A percentile compares a stretch with the other conserved stretches of the same genome.
Conservation (phyloP, 2,113 vertebrate genomes). For the Typhlomys cinereus region DNA sequence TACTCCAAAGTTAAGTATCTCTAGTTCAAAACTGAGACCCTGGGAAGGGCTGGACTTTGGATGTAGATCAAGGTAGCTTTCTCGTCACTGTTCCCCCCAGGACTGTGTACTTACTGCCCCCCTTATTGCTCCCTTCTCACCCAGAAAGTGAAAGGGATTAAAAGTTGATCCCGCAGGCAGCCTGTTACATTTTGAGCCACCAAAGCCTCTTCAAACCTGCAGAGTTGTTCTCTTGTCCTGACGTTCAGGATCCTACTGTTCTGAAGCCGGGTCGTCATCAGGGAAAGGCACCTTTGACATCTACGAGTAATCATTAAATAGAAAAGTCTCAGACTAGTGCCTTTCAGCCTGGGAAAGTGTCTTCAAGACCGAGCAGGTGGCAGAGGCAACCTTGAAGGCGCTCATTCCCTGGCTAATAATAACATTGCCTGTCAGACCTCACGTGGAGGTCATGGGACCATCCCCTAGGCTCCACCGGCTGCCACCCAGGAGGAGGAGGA, state of each 20-base stretch:
- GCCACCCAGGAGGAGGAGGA: neutral
- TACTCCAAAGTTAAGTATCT: neutral
- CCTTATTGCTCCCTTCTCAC: neutral
- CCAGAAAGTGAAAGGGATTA: constrained; percentile 29
- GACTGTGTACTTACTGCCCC: neutral
- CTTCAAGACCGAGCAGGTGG: neutral
- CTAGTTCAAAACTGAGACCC: neutral
- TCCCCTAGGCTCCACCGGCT: constrained; percentile 20
- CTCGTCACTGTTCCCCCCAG: neutral
- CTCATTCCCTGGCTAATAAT: constrained; percentile 65
- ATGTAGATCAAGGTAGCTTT: neutral
- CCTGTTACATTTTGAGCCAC: constrained; percentile 24
- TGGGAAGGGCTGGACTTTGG: neutral
- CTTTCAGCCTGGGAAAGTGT: neutral
- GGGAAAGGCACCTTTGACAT: neutral
- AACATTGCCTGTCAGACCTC: constrained; percentile 56
- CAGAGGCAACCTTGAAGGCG: constrained; percentile 55
- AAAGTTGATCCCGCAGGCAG: neutral
- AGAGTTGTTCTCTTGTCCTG: neutral
- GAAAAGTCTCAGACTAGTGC: neutral
- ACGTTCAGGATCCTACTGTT: neutral
- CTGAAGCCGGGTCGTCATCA: neutral
- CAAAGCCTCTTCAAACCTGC: neutral
- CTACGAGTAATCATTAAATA: neutral
- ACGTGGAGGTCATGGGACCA: constrained; percentile 49